phyloP scores from a whole-genome alignment of 2,113 vertebrate species.

The Craseonycteris thonglongyai region DNA sequence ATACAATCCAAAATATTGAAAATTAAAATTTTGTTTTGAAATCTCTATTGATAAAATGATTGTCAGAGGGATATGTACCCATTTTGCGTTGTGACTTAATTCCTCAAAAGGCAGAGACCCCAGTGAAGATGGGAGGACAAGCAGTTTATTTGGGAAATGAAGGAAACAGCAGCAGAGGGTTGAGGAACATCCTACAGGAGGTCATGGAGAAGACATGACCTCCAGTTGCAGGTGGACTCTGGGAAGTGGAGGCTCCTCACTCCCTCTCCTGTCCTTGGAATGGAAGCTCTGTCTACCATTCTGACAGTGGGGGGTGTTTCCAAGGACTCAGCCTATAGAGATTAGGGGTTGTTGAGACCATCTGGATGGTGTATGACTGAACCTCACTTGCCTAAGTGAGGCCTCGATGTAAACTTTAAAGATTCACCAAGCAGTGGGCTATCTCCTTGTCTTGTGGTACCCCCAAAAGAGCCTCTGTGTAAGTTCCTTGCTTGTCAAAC shows the following conservation, averaged over 20 bases:
- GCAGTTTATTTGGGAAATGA: background rate
- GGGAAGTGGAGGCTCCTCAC: background rate
- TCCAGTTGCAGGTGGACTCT: too few species aligned
- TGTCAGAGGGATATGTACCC: background rate
- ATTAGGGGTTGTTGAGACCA: too few species aligned
- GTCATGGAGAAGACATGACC: background rate
- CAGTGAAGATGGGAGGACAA: background rate
- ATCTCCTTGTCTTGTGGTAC: accelerated
- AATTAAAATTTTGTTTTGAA: background rate
- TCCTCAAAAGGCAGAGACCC: background rate
- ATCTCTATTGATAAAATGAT: background rate
- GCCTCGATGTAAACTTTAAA: background rate
- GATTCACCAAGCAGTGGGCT: too few species aligned
- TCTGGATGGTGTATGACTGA: background rate
- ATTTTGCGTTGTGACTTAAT: background rate
- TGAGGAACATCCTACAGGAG: background rate
- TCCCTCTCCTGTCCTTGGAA: background rate
- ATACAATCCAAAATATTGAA: background rate
- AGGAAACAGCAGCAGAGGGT: background rate
- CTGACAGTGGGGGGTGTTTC: background rate
- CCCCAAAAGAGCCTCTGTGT: background rate
- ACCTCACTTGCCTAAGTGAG: too few species aligned
- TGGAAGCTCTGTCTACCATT: background rate
- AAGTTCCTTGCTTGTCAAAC: background rate
- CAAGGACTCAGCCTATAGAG: background rate